phyloP scores from a whole-genome alignment of 2,888 invertebrate species.

The Fissipunctia ypsillon region DNA sequence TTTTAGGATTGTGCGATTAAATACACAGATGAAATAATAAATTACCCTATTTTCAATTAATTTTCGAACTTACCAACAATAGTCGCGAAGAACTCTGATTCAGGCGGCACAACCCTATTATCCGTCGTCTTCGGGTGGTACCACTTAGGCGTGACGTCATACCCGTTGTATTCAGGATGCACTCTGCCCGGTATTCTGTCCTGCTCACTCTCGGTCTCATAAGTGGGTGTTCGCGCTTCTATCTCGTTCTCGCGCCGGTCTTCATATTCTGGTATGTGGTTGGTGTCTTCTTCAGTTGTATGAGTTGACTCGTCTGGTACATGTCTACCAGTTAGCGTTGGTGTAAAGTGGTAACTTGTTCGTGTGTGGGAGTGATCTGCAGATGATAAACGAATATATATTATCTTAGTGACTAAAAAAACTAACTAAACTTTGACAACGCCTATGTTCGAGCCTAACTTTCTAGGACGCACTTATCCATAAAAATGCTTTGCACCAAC shows the following conservation, averaged over 20 bases:
- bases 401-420: not conserved
- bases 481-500: not conserved
- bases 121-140: conserved; percentile 87
- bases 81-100: conserved; percentile 88
- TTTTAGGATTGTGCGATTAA: too few relatives aligned
- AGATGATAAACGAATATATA: conserved; percentile 29
- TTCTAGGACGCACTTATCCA: not conserved
- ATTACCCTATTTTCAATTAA: not conserved
- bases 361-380: conserved; percentile 81
- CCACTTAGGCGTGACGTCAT: conserved; percentile 87
- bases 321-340: conserved; percentile 77
- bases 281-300: conserved; percentile 88
- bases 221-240: conserved; percentile 81
- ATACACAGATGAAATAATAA: not conserved
- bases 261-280: conserved; percentile 85
- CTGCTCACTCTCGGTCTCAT: conserved; percentile 79
- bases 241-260: conserved; percentile 80
- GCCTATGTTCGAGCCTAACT: not conserved
- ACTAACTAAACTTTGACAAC: not conserved
- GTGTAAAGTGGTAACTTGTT: conserved; percentile 80
- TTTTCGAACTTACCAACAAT: conserved; percentile 82
- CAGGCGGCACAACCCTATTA: conserved; percentile 86
- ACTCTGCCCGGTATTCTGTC: conserved; percentile 77
- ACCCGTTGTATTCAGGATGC: conserved; percentile 86
- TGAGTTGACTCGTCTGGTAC: conserved; percentile 79